A percentile compares a stretch with the other conserved stretches of the same genome.
phyloP scores from a whole-genome alignment of 2,888 invertebrate species.

The Drosophila austrosaltans region DNA sequence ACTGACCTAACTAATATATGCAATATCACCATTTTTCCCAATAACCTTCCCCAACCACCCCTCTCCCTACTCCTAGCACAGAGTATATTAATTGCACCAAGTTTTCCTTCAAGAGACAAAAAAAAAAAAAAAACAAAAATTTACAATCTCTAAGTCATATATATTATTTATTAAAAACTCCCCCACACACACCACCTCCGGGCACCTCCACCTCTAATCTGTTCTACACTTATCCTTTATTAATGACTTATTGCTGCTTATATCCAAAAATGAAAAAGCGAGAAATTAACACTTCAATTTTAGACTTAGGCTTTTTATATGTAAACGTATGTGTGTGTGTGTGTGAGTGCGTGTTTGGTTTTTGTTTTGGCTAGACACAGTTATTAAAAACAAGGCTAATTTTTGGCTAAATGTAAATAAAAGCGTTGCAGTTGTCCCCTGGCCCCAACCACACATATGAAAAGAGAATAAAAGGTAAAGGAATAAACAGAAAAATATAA shows the following conservation, averaged over 20 bases:
- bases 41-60: neutral
- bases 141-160: slow-evolving; percentile 39
- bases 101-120: neutral
- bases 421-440: slow-evolving; percentile 14
- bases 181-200: slow-evolving; percentile 11
- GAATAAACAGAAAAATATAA: slow-evolving; percentile 18
- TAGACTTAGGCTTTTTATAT: slow-evolving; percentile 37
- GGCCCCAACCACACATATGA: slow-evolving; percentile 9
- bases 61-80: neutral
- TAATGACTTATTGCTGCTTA: slow-evolving; percentile 23
- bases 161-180: slow-evolving; percentile 40
- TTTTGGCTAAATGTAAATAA: slow-evolving; percentile 16
- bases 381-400: slow-evolving; percentile 29
- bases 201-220: slow-evolving; percentile 12
- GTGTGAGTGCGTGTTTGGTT: slow-evolving; percentile 29
- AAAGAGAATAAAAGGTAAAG: slow-evolving; percentile 2
- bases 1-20: slow-evolving; percentile 3
- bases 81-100: neutral
- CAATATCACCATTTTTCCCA: neutral
- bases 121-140: neutral
- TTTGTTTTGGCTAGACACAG: slow-evolving; percentile 27
- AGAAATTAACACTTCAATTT: slow-evolving; percentile 32
- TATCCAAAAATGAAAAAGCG: slow-evolving; percentile 16
- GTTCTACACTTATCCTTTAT: slow-evolving; percentile 1
- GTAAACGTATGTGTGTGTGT: slow-evolving; percentile 12